A percentile compares a stretch with the other conserved stretches of the same genome.
phyloP scores from a whole-genome alignment of 37 sponge, comb jelly and placozoan genomes.

The Agelas oroides region DNA sequence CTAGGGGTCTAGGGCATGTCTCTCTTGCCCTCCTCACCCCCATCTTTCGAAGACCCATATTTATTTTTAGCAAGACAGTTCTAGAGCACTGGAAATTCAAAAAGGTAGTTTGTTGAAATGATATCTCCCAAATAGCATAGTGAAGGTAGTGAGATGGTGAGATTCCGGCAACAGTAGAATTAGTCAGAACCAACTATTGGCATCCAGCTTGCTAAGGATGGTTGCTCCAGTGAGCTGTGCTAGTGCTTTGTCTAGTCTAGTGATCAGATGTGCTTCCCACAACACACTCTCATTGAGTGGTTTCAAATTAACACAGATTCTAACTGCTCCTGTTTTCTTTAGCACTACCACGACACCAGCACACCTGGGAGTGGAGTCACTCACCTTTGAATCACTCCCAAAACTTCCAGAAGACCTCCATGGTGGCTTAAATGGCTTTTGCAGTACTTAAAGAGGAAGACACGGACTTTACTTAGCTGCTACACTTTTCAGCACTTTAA shows the following conservation, averaged over 20 bases:
- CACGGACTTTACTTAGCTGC: too few relatives aligned
- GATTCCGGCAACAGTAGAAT: constrained; percentile 21
- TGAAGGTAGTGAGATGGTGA: constrained; percentile 49
- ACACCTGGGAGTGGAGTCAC: constrained; percentile 45
- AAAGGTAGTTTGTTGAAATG: neutral
- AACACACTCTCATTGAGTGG: constrained; percentile 26
- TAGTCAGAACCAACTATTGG: constrained; percentile 39
- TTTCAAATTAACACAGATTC: constrained; percentile 26
- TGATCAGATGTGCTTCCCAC: constrained; percentile 14
- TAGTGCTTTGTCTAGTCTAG: constrained; percentile 29
- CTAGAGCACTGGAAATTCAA: constrained; percentile 4
- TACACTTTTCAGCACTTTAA: too few relatives aligned
- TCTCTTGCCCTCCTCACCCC: too few relatives aligned
- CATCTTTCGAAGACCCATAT: too few relatives aligned
- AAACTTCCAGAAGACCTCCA: too few relatives aligned
- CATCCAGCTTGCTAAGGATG: neutral
- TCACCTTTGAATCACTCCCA: constrained; percentile 40
- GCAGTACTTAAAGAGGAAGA: too few relatives aligned
- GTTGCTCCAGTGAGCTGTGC: constrained; percentile 29
- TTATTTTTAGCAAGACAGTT: too few relatives aligned
- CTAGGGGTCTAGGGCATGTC: too few relatives aligned
- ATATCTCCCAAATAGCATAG: constrained; percentile 7
- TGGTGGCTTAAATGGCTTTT: too few relatives aligned
- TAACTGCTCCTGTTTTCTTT: constrained; percentile 9
- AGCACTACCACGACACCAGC: constrained; percentile 48